These are phyloP conservation scores for Manis crassicaudata DNA, from an alignment of 2,797 vertebrate genomes.

Conservation along the genomic window DNA sequence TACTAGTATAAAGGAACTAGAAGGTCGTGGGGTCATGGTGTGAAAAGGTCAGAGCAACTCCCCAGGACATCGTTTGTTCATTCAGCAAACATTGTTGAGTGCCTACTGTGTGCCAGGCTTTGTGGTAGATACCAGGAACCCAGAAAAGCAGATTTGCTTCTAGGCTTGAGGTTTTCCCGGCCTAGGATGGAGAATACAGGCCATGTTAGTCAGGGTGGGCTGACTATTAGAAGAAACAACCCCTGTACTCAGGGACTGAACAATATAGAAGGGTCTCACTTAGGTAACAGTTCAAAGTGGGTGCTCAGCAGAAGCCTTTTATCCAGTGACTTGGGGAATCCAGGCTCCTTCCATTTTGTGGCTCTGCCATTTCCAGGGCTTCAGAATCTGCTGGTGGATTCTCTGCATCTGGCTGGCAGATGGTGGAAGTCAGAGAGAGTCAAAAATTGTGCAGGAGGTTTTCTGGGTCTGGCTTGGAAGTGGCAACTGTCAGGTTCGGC, in stretches of 20 bases:
- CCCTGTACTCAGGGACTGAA: neutral
- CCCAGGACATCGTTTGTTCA: neutral
- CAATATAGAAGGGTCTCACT: neutral
- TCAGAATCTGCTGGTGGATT: slow-evolving; percentile 7
- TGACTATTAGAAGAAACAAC: neutral
- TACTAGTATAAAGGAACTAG: slow-evolving; percentile 3
- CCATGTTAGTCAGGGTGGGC: neutral
- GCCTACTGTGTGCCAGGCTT: neutral
- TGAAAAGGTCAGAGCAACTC: slow-evolving; percentile 6
- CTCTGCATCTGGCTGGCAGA: slow-evolving; percentile 48
- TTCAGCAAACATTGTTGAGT: neutral
- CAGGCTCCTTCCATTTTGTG: slow-evolving; percentile 16
- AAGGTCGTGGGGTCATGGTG: neutral
- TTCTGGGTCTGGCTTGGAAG: neutral
- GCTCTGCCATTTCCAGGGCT: neutral
- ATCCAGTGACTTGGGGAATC: neutral
- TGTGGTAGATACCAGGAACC: neutral
- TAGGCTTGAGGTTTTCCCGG: neutral
- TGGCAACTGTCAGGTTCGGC: neutral
- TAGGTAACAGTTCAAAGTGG: neutral
- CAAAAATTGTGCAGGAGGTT: neutral
- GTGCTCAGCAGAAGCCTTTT: neutral
- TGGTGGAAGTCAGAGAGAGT: slow-evolving; percentile 13
- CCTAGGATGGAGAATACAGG: neutral
- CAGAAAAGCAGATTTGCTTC: slow-evolving; percentile 15